Percentiles rank a stretch among this genome's conserved stretches.
phyloP scores from a whole-genome alignment of 2,888 invertebrate species.

The Operophtera brumata region DNA sequence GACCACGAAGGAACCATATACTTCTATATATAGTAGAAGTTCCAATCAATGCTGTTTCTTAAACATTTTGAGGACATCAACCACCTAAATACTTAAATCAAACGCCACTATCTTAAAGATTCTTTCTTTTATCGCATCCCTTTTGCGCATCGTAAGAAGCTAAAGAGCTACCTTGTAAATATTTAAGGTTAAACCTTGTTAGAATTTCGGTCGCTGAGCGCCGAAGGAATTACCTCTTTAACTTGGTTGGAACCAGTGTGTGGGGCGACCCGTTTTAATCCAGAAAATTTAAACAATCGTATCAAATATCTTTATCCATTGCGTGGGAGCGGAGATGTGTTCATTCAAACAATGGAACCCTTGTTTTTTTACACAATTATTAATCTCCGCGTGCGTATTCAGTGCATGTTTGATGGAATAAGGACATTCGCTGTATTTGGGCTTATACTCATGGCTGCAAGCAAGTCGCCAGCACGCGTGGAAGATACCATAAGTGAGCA shows the following conservation, averaged over 20 bases:
- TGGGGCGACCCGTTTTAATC: neutral
- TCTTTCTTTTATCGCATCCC: neutral
- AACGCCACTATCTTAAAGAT: neutral
- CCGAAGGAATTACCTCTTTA: constrained; percentile 21
- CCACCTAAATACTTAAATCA: neutral
- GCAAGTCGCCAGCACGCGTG: too few relatives aligned
- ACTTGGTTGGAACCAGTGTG: constrained; percentile 9
- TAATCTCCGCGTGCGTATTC: too few relatives aligned
- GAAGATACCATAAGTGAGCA: too few relatives aligned
- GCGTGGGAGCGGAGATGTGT: too few relatives aligned
- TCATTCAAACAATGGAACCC: too few relatives aligned
- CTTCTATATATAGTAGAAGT: too few relatives aligned
- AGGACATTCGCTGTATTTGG: too few relatives aligned
- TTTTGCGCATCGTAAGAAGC: constrained; percentile 15
- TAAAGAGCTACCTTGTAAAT: constrained; percentile 25
- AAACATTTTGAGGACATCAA: neutral
- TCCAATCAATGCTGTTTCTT: neutral
- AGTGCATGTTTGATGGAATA: too few relatives aligned
- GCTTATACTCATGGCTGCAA: too few relatives aligned
- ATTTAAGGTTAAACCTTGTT: constrained; percentile 31
- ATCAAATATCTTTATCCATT: too few relatives aligned
- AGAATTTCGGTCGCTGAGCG: constrained; percentile 16
- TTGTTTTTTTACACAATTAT: too few relatives aligned
- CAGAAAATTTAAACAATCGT: neutral
- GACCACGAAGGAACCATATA: too few relatives aligned